Conservation (phyloP, 2,888 invertebrate genomes). For the Subacronicta megacephala region DNA sequence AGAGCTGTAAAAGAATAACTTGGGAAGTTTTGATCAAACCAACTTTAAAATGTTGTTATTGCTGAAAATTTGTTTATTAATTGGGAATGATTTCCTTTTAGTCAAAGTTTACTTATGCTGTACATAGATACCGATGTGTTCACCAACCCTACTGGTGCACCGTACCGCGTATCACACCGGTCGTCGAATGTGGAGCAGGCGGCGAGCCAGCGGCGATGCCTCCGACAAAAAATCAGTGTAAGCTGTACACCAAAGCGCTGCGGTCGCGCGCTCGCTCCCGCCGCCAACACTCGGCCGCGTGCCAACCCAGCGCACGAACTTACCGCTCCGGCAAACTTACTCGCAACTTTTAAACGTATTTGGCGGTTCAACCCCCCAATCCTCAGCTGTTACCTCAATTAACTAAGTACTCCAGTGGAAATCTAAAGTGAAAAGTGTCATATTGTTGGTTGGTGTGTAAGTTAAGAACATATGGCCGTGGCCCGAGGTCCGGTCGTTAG, state of each 20-base stretch:
- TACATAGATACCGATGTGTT: conserved; percentile 19
- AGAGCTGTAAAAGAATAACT: not conserved
- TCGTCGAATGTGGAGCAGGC: conserved; percentile 87
- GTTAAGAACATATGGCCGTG: conserved; percentile 85
- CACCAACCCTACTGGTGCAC: conserved; percentile 68
- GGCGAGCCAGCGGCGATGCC: conserved; percentile 82
- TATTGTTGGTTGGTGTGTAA: conserved; percentile 78
- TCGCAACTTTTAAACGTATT: conserved; percentile 53
- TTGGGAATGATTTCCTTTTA: not conserved
- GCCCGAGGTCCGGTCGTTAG: conserved; percentile 77
- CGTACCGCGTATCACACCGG: conserved; percentile 83
- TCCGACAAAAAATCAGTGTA: conserved; percentile 89
- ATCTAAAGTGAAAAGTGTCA: conserved; percentile 79
- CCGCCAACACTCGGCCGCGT: conserved; percentile 60
- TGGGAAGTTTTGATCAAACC: not conserved
- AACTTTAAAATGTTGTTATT: not conserved
- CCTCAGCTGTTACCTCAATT: conserved; percentile 34
- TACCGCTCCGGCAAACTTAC: conserved; percentile 57
- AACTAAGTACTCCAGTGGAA: conserved; percentile 57
- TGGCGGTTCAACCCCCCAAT: conserved; percentile 17
- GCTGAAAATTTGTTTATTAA: not conserved
- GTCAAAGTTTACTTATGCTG: conserved; percentile 3
- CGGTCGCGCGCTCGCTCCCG: conserved; percentile 80
- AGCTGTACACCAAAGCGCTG: conserved; percentile 80
- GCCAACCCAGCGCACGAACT: conserved; percentile 53